Percentiles rank a stretch among this genome's conserved stretches.
These are phyloP conservation scores for Nibea albiflora DNA, from an alignment of 2,113 vertebrate species.

Conservation along the genomic window DNA sequence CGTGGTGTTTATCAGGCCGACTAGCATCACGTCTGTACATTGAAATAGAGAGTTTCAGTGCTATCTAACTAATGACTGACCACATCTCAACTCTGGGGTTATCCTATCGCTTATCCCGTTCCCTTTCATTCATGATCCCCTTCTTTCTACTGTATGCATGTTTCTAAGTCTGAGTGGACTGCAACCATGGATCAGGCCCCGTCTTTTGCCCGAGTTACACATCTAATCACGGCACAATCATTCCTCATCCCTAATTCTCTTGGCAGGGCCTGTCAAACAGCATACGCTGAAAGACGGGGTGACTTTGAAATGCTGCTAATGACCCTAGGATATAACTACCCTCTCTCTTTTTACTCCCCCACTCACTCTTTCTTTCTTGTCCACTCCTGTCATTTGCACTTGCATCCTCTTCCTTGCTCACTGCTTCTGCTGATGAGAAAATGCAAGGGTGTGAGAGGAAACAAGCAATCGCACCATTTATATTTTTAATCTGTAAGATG, in stretches of 20 bases:
- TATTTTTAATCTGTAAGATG: neutral
- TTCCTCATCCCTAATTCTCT: constrained; percentile 77
- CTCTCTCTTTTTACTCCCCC: constrained; percentile 57
- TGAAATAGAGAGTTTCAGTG: constrained; percentile 52
- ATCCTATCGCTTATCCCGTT: constrained; percentile 29
- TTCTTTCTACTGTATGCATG: neutral
- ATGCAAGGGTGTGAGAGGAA: neutral
- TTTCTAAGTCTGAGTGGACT: constrained; percentile 7
- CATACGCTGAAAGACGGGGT: constrained; percentile 78
- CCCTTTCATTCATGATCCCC: constrained; percentile 11
- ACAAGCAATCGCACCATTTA: neutral
- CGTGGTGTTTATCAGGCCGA: constrained; percentile 60
- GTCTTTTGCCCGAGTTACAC: constrained; percentile 68
- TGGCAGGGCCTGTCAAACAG: constrained; percentile 81
- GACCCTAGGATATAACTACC: constrained; percentile 75
- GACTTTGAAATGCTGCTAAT: constrained; percentile 84
- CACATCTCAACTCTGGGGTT: constrained; percentile 50
- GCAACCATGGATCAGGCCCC: constrained; percentile 43
- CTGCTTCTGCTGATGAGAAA: constrained; percentile 33
- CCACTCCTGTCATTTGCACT: constrained; percentile 64
- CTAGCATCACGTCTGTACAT: constrained; percentile 25
- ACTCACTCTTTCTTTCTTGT: constrained; percentile 56
- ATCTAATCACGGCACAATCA: constrained; percentile 79
- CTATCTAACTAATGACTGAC: constrained; percentile 58
- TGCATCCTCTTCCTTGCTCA: constrained; percentile 41